phyloP scores from a whole-genome alignment of 1,140 invertebrate genomes.

The Lamellibrachia luymesi region DNA sequence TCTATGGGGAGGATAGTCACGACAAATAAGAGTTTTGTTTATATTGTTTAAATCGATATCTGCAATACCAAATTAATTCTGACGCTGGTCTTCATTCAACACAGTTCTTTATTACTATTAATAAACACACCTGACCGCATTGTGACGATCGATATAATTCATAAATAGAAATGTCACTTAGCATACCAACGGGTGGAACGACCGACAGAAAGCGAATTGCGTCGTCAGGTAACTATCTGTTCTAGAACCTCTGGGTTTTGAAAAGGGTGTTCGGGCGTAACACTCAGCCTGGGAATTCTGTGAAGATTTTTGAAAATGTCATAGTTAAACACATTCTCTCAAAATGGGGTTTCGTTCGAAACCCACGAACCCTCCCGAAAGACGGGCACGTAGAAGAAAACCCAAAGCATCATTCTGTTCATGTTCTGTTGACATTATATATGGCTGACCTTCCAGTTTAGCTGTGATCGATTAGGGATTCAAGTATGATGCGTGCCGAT shows the following conservation, averaged over 20 bases:
- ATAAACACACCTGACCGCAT: background rate
- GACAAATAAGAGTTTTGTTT: background rate
- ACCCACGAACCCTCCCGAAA: too few relatives aligned
- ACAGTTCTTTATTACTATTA: background rate
- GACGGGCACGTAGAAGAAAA: too few relatives aligned
- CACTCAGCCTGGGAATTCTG: too few relatives aligned
- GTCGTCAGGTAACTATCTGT: background rate
- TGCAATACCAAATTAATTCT: background rate
- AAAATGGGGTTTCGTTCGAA: too few relatives aligned
- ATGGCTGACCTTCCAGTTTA: background rate
- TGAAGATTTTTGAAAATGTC: too few relatives aligned
- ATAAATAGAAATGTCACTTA: background rate
- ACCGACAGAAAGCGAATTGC: background rate
- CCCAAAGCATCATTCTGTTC: background rate
- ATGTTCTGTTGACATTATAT: background rate
- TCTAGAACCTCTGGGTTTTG: too few relatives aligned
- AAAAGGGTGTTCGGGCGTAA: too few relatives aligned
- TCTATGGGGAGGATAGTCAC: too few relatives aligned
- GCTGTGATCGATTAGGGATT: background rate
- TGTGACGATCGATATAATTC: background rate
- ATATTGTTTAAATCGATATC: background rate
- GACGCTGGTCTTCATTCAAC: background rate
- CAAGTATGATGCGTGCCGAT: background rate
- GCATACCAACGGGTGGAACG: background rate
- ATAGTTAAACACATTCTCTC: too few relatives aligned